phyloP scores from a whole-genome alignment of 1,140 invertebrate genomes.

The Drosophila sechellia region DNA sequence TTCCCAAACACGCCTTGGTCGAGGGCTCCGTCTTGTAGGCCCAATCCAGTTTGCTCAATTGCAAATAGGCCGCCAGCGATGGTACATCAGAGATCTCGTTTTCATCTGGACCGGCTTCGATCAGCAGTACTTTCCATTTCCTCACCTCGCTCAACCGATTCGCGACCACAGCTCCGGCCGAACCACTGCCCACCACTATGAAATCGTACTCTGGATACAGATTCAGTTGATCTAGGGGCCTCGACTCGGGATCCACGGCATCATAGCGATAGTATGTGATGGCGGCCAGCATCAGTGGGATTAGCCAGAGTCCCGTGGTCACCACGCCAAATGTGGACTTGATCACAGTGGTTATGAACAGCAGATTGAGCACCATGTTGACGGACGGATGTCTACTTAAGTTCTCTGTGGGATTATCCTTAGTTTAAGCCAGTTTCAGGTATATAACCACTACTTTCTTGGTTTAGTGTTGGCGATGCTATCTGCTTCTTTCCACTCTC shows the following conservation, averaged over 20 bases:
- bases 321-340: constrained; percentile 90
- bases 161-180: constrained; percentile 92
- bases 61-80: constrained; percentile 93
- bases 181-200: constrained; percentile 94
- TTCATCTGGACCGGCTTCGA: constrained; percentile 97
- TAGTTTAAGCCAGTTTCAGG: too few species aligned
- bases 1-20: constrained; percentile 91
- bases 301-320: constrained; percentile 91
- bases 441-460: background rate
- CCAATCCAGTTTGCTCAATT: constrained; percentile 95
- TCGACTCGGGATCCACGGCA: constrained; percentile 91
- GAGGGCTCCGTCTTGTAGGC: constrained; percentile 96
- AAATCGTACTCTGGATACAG: constrained; percentile 91
- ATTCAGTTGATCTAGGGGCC: constrained; percentile 87
- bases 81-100: constrained; percentile 96
- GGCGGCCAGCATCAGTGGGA: constrained; percentile 92
- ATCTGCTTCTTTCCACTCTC: constrained; percentile 6
- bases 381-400: background rate
- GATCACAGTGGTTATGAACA: constrained; percentile 90
- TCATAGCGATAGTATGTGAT: constrained; percentile 93
- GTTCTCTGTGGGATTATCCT: background rate
- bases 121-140: constrained; percentile 92
- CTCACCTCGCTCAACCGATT: constrained; percentile 93
- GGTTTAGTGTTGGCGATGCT: background rate
- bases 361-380: constrained; percentile 89